A percentile compares a stretch with the other conserved stretches of the same genome.
These are phyloP conservation scores for Pollimyrus isidori DNA, from an alignment of 2,113 vertebrate species.

Conservation along the genomic window DNA sequence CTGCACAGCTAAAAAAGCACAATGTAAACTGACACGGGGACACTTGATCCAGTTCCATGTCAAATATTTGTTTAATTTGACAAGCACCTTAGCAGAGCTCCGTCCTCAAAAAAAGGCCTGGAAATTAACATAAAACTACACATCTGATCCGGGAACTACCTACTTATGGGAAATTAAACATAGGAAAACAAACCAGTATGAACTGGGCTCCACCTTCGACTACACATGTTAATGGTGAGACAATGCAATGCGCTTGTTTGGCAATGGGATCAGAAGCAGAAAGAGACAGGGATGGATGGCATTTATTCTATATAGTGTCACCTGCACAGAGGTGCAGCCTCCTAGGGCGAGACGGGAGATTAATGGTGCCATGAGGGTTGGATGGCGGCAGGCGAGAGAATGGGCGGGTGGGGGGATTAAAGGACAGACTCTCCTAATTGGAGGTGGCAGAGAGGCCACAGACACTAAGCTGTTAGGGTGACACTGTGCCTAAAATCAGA, in stretches of 20 bases:
- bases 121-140: background rate
- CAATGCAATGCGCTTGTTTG: background rate
- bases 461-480: background rate
- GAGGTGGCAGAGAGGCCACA: background rate
- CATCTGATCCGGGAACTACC: background rate
- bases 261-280: background rate
- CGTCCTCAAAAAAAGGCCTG: background rate
- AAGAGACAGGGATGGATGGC: background rate
- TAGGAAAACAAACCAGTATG: background rate
- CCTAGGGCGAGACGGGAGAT: background rate
- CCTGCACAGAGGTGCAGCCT: background rate
- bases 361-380: background rate
- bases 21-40: background rate
- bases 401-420: background rate
- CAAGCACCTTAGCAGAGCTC: background rate
- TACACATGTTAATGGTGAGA: background rate
- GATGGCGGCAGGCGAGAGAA: background rate
- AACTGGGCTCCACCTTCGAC: background rate
- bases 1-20: background rate
- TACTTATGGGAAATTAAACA: background rate
- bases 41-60: background rate
- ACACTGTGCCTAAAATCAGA: background rate
- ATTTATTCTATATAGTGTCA: background rate
- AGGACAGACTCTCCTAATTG: background rate
- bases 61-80: conserved; percentile 2